These are phyloP conservation scores for Alaudala cheleensis DNA, from an alignment of 2,113 vertebrate genomes.

Conservation along the genomic window DNA sequence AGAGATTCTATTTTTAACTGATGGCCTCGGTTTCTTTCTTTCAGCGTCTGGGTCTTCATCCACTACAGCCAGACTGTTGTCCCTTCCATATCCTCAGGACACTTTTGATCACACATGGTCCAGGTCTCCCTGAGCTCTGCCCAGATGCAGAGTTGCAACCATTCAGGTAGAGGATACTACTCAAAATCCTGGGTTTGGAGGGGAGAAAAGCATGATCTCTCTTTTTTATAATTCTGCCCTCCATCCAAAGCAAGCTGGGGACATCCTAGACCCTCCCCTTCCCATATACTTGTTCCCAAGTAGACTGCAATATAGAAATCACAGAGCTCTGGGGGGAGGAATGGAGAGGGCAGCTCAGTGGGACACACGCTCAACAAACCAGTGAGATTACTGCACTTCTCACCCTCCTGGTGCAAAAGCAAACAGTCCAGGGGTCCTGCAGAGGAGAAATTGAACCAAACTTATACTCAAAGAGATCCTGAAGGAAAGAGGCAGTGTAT, in stretches of 20 bases:
- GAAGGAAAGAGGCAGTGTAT: neutral
- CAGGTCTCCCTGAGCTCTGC: neutral
- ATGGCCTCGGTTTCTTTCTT: neutral
- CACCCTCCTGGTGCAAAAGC: neutral
- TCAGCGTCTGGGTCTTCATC: neutral
- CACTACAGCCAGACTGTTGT: neutral
- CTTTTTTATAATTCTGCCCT: neutral
- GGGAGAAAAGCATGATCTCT: neutral
- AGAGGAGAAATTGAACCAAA: neutral
- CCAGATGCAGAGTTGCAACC: neutral
- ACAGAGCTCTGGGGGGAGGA: rapidly evolving
- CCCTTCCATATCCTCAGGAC: neutral
- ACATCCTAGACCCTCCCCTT: rapidly evolving
- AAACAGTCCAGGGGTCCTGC: neutral
- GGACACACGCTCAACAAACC: neutral
- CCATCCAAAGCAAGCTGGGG: neutral
- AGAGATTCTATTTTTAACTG: neutral
- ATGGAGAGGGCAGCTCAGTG: neutral
- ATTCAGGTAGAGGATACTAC: neutral
- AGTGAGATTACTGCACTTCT: neutral
- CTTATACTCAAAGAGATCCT: neutral
- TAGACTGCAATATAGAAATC: neutral
- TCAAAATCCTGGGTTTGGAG: neutral
- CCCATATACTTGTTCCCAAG: neutral
- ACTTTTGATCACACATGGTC: rapidly evolving